These are phyloP conservation scores for Podotricha telesiphe DNA, from an alignment of 2,888 invertebrate species.

Conservation along the genomic window DNA sequence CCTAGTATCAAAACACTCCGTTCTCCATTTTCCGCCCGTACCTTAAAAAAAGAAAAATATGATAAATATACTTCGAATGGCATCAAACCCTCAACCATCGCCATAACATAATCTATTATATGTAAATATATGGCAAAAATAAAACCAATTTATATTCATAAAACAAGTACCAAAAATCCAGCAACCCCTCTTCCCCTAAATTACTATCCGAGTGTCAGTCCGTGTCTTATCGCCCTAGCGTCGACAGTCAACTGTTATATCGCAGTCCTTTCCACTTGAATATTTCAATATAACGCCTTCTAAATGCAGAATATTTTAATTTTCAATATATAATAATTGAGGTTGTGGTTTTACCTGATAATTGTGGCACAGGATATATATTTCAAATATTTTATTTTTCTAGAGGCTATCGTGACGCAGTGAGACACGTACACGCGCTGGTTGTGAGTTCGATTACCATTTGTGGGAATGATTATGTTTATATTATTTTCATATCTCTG, in stretches of 20 bases:
- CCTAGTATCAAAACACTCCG: too few species aligned
- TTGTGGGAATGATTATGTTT: too few species aligned
- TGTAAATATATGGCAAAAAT: background rate
- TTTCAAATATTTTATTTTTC: too few species aligned
- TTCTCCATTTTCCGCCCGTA: too few species aligned
- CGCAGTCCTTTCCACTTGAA: slow-evolving; percentile 19
- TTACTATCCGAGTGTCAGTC: slow-evolving; percentile 20
- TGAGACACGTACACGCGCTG: too few species aligned
- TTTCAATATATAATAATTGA: background rate
- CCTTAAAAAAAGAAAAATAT: too few species aligned
- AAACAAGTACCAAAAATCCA: background rate
- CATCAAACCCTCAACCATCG: background rate
- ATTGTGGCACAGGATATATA: too few species aligned
- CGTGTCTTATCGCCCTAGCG: slow-evolving; percentile 29
- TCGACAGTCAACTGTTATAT: slow-evolving; percentile 22
- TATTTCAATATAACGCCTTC: slow-evolving; percentile 9
- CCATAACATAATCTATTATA: background rate
- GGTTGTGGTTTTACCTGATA: too few species aligned
- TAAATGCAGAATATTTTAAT: slow-evolving; percentile 11
- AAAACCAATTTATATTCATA: slow-evolving; percentile 12
- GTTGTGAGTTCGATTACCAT: too few species aligned
- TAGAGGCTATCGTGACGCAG: too few species aligned
- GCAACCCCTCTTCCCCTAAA: slow-evolving; percentile 17
- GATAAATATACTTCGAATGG: too few species aligned
- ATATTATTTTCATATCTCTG: too few species aligned